A percentile compares a stretch with the other conserved stretches of the same genome.
phyloP scores from a whole-genome alignment of 2,113 vertebrate species.

The Rhombomys opimus region DNA sequence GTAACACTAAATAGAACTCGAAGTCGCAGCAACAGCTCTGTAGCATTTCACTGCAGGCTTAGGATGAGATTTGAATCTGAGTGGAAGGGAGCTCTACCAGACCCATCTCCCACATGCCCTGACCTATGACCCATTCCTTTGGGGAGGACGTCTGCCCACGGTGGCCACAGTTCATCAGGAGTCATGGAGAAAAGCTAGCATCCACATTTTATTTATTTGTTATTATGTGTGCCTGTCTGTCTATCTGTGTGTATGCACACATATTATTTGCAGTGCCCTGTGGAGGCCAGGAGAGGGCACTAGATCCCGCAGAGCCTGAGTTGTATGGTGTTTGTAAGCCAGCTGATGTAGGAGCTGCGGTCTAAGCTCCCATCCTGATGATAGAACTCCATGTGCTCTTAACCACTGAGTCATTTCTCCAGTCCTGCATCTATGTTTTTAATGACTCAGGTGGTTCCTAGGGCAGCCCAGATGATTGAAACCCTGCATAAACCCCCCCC shows the following conservation, averaged over 20 bases:
- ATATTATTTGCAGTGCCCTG: neutral
- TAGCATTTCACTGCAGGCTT: neutral
- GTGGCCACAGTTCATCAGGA: neutral
- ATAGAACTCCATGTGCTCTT: neutral
- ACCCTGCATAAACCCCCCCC: neutral
- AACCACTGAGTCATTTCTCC: neutral
- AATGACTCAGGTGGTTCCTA: neutral
- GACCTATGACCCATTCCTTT: neutral
- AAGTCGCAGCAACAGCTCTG: neutral
- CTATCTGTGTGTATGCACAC: neutral
- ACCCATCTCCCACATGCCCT: neutral
- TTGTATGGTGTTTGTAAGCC: neutral
- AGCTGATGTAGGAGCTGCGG: too few relatives aligned
- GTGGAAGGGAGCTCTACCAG: neutral
- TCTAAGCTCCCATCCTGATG: neutral
- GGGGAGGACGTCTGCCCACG: neutral
- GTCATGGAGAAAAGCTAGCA: neutral
- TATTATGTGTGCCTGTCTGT: neutral
- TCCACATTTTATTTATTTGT: neutral
- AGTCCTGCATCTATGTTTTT: neutral
- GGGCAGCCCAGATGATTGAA: neutral
- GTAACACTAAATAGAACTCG: slow-evolving; percentile 46
- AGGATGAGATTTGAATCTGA: neutral
- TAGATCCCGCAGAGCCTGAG: neutral
- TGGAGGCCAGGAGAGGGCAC: neutral